Evolutionary conservation across 2,888 invertebrate species (phyloP).

Genomic region (Dicyrtomina minuta): DNA sequence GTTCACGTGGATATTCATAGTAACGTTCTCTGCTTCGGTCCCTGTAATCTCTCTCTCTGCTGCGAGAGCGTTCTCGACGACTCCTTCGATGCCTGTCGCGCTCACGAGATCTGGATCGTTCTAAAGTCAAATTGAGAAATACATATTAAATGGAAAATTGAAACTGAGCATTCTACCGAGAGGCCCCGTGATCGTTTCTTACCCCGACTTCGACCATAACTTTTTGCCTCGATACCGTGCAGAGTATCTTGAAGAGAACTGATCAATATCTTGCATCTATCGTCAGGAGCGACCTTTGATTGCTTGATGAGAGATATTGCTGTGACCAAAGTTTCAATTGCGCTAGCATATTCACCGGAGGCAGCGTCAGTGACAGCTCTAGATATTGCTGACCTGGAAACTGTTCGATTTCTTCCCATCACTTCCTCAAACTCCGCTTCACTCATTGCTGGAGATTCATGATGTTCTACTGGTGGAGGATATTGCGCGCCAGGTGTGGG

Average conservation of each 20-base stretch:
- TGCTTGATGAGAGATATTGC: slow-evolving; percentile 98
- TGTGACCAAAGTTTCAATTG: slow-evolving; percentile 97
- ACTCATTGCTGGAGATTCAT: slow-evolving; percentile 63
- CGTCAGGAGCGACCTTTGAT: slow-evolving; percentile 93
- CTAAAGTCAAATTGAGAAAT: no score
- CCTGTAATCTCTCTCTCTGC: slow-evolving; percentile 66
- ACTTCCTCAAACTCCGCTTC: slow-evolving; percentile 99
- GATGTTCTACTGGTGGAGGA: slow-evolving; percentile 54
- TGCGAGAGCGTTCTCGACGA: slow-evolving; percentile 71
- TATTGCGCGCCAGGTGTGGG: slow-evolving; percentile 44
- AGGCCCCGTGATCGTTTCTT: not conserved
- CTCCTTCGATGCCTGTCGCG: slow-evolving; percentile 62
- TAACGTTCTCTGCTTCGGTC: slow-evolving; percentile 63
- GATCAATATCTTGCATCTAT: slow-evolving; percentile 95
- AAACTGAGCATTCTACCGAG: no score
- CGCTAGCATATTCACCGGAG: slow-evolving; percentile 88
- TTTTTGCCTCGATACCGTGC: slow-evolving; percentile 96
- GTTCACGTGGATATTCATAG: slow-evolving; percentile 67
- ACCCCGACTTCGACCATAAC: slow-evolving; percentile 68
- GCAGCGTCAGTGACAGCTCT: slow-evolving; percentile 97
- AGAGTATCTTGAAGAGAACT: slow-evolving; percentile 95
- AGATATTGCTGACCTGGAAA: slow-evolving; percentile 95
- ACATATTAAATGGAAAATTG: not conserved
- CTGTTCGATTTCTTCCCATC: slow-evolving; percentile 94
- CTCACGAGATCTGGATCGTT: slow-evolving; percentile 61